A percentile compares a stretch with the other conserved stretches of the same genome.
Evolutionary conservation across 2,888 invertebrate genomes (phyloP).

Genomic region (Stenurella melanura): DNA sequence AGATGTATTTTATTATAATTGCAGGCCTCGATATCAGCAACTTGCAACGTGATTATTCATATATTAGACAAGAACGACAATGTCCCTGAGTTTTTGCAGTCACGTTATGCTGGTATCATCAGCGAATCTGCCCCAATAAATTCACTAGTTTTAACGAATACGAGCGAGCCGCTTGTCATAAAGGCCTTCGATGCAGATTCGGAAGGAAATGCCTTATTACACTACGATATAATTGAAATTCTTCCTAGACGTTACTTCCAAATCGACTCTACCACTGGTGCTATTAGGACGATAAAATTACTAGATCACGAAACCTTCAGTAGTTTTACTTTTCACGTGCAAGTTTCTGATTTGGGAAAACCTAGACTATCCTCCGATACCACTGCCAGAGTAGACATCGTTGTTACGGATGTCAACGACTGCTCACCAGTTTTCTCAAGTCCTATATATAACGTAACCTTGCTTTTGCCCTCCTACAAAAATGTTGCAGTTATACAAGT

Average conservation of each 20-base stretch:
- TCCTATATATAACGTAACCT: conserved; percentile 82
- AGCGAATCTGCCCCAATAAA: conserved; percentile 85
- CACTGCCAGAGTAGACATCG: conserved; percentile 86
- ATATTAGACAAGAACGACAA: conserved; percentile 93
- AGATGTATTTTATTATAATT: conserved; percentile 48
- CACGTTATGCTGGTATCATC: conserved; percentile 82
- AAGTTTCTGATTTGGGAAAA: conserved; percentile 87
- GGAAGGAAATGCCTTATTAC: conserved; percentile 87
- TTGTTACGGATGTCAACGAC: conserved; percentile 90
- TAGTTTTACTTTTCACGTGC: conserved; percentile 87
- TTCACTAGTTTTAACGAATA: conserved; percentile 82
- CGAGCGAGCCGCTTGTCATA: conserved; percentile 87
- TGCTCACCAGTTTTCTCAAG: conserved; percentile 89
- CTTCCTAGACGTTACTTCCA: conserved; percentile 86
- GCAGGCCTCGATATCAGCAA: conserved; percentile 80
- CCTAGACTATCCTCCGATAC: conserved; percentile 87
- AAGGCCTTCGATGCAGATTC: conserved; percentile 90
- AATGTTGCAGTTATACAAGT: conserved; percentile 84
- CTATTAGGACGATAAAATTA: conserved; percentile 83
- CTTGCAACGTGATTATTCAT: conserved; percentile 85
- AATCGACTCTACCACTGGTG: conserved; percentile 90
- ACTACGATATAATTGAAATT: conserved; percentile 89
- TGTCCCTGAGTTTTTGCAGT: conserved; percentile 82
- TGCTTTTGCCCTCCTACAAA: conserved; percentile 88
- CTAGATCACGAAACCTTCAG: conserved; percentile 87